These are phyloP conservation scores for Latrodectus geometricus DNA, from an alignment of 1,140 invertebrate genomes.

Conservation along the genomic window DNA sequence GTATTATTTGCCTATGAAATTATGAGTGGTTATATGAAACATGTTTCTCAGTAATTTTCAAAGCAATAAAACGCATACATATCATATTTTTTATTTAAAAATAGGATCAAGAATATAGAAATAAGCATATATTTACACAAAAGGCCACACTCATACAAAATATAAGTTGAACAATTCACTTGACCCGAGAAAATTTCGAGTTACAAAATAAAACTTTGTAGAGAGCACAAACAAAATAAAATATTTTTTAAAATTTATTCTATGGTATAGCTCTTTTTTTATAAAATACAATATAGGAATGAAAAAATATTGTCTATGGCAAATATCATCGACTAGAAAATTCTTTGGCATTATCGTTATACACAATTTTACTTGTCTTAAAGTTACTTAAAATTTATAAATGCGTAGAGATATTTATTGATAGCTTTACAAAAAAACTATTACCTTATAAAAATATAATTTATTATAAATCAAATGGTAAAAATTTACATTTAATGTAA, in stretches of 20 bases:
- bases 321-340: not conserved
- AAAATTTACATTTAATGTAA: no score
- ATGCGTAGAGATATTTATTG: no score
- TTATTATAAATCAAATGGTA: no score
- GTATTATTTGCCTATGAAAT: no score
- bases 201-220: constrained; percentile 18
- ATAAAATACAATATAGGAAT: not conserved
- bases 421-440: no score
- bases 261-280: not conserved
- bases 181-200: constrained; percentile 20
- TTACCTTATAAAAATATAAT: no score
- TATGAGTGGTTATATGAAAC: no score
- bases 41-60: no score
- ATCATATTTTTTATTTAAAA: constrained; percentile 36
- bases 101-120: constrained; percentile 4
- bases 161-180: constrained; percentile 10
- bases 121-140: constrained; percentile 30
- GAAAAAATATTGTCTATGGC: no score
- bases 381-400: not conserved
- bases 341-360: not conserved
- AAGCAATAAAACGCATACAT: no score
- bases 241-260: not conserved
- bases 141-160: constrained; percentile 2
- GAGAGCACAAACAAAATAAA: constrained; percentile 38
- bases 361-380: not conserved